These are phyloP conservation scores for Eilema sororculum DNA, from an alignment of 2,888 invertebrate genomes.

Conservation along the genomic window DNA sequence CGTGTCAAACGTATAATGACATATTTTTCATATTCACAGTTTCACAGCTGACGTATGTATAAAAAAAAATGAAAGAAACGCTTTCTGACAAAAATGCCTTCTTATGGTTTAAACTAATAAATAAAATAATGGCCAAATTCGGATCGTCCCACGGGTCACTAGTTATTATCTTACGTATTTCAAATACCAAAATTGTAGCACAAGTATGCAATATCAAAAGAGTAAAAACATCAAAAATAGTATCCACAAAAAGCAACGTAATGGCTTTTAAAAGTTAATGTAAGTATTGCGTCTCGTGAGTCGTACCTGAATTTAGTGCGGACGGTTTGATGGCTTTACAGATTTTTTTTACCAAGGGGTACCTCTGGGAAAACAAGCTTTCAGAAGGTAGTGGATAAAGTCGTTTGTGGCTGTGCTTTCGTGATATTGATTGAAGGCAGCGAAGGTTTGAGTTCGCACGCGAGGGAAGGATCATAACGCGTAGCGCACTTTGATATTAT, in stretches of 20 bases:
- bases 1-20: too few species aligned
- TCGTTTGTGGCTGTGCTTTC: slow-evolving; percentile 72
- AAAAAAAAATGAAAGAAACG: too few species aligned
- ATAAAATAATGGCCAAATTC: too few species aligned
- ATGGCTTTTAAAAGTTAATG: slow-evolving; percentile 48
- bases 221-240: slow-evolving; percentile 35
- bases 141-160: too few species aligned
- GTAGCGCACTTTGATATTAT: slow-evolving; percentile 75
- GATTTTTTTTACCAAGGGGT: slow-evolving; percentile 65
- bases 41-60: too few species aligned
- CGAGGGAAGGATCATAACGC: slow-evolving; percentile 76
- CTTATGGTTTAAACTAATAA: too few species aligned
- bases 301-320: slow-evolving; percentile 62
- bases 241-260: slow-evolving; percentile 31
- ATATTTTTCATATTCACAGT: too few species aligned
- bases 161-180: neutral
- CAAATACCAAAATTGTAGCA: neutral
- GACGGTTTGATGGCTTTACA: slow-evolving; percentile 68
- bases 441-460: slow-evolving; percentile 79
- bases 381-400: slow-evolving; percentile 72
- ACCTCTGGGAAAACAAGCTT: slow-evolving; percentile 68
- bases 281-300: slow-evolving; percentile 53
- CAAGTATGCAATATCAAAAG: slow-evolving; percentile 34
- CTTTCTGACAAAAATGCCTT: too few species aligned
- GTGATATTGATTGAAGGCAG: slow-evolving; percentile 76